Percentiles rank a stretch among this genome's conserved stretches.
These are phyloP conservation scores for Cheilosia vulpina DNA, from an alignment of 2,888 invertebrate species.

Conservation along the genomic window DNA sequence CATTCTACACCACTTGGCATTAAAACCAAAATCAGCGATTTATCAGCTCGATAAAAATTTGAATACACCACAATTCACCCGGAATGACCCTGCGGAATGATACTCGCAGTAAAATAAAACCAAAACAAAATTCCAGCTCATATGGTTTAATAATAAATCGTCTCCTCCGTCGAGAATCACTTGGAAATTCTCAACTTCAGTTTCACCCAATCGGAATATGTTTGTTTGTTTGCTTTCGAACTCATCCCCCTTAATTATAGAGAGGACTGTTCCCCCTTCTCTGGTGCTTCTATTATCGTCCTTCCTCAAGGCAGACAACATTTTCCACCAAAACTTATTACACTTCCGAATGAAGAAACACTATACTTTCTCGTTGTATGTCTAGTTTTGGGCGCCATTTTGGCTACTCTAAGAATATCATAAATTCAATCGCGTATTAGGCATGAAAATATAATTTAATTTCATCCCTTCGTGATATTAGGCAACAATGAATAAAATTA, in stretches of 20 bases:
- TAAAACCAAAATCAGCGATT: conserved; percentile 16
- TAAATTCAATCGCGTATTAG: conserved; percentile 34
- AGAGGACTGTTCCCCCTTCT: not conserved
- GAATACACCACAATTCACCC: conserved; percentile 26
- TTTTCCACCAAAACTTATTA: conserved; percentile 8
- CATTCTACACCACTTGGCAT: conserved; percentile 1
- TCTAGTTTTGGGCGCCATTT: conserved; percentile 51
- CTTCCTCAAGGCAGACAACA: not conserved
- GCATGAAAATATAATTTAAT: conserved; percentile 27
- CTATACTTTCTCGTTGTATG: not conserved
- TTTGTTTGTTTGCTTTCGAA: not conserved
- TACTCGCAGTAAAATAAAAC: not conserved
- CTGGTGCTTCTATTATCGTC: not conserved
- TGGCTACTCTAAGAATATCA: conserved; percentile 45
- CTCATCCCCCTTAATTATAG: conserved; percentile 9
- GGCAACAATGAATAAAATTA: conserved; percentile 26
- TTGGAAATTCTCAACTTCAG: not conserved
- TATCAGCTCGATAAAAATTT: conserved; percentile 25
- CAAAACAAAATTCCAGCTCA: conserved; percentile 7
- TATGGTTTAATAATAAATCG: conserved; percentile 12
- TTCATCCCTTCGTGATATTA: conserved; percentile 6
- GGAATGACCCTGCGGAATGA: conserved; percentile 24
- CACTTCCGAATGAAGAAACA: conserved; percentile 14
- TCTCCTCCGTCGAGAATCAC: conserved; percentile 9
- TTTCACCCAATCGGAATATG: not conserved